Evolutionary conservation across 2,797 vertebrate genomes (phyloP).

Genomic region (Carapus acus): DNA sequence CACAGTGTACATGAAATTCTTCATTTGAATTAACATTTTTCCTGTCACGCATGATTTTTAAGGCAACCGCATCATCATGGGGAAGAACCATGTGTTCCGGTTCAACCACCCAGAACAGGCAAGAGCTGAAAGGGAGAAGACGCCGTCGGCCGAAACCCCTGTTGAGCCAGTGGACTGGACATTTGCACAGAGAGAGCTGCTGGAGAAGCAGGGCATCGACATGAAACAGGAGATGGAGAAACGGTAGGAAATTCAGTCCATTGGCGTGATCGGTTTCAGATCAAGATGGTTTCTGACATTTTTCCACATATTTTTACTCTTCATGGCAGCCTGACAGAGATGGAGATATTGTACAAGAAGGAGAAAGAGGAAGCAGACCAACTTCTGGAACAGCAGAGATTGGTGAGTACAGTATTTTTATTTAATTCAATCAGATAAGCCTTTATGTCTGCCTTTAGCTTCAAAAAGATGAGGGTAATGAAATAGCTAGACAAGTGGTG

Average conservation of each 20-base stretch:
- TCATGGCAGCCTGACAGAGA: conserved; percentile 86
- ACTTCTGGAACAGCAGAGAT: conserved; percentile 94
- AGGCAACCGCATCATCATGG: conserved; percentile 99
- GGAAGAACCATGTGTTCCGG: conserved; percentile 98
- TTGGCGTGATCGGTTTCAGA: neutral
- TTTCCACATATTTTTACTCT: conserved; percentile 16
- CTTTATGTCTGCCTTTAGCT: conserved; percentile 16
- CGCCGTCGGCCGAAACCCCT: conserved; percentile 92
- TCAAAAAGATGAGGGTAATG: neutral
- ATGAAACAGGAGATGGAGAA: conserved; percentile 99
- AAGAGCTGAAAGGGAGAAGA: conserved; percentile 94
- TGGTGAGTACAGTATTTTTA: conserved; percentile 77
- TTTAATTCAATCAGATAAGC: conserved; percentile 22
- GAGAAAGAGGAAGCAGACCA: conserved; percentile 99
- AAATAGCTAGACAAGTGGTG: conserved; percentile 20
- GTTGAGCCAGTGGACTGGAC: conserved; percentile 99
- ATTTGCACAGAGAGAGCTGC: conserved; percentile 93
- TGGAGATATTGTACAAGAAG: conserved; percentile 99
- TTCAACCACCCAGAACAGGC: conserved; percentile 99
- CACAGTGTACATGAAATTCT: neutral
- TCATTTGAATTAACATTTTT: neutral
- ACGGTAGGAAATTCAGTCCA: conserved; percentile 68
- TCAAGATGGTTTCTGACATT: neutral
- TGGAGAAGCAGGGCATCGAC: conserved; percentile 98
- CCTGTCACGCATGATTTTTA: conserved; percentile 15